Conservation (phyloP, 37 sponge, comb jelly and placozoan species). For the Agelas oroides region DNA sequence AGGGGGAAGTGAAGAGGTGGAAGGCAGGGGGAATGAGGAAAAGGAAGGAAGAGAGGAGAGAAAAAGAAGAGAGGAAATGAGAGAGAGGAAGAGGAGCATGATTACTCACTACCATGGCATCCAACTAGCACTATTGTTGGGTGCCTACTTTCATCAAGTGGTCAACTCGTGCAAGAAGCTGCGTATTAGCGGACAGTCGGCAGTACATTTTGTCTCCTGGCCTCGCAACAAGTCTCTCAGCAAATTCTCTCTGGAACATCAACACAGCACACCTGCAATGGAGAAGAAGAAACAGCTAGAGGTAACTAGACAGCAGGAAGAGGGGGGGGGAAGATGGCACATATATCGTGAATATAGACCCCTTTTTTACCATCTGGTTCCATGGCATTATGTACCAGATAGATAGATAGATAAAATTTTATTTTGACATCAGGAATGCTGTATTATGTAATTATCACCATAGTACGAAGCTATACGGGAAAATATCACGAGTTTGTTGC, state of each 20-base stretch:
- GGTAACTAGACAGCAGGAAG: not conserved
- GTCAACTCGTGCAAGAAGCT: slow-evolving; percentile 93
- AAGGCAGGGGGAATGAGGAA: too few species aligned
- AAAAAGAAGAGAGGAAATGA: too few species aligned
- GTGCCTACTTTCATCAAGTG: slow-evolving; percentile 96
- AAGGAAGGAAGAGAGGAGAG: too few species aligned
- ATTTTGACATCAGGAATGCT: too few species aligned
- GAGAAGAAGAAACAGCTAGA: not conserved
- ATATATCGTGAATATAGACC: not conserved
- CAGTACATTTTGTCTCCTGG: slow-evolving; percentile 98
- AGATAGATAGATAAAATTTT: too few species aligned
- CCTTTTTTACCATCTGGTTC: not conserved
- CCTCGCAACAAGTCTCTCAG: slow-evolving; percentile 92
- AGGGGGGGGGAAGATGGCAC: not conserved
- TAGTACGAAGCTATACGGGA: too few species aligned
- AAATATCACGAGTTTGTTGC: too few species aligned
- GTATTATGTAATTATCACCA: too few species aligned
- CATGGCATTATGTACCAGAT: not conserved
- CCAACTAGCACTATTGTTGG: too few species aligned
- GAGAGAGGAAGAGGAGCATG: too few species aligned
- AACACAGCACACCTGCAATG: slow-evolving; percentile 81
- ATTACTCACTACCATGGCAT: too few species aligned
- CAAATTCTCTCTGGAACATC: slow-evolving; percentile 99
- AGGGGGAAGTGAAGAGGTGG: too few species aligned
- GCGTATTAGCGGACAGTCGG: slow-evolving; percentile 93